These are phyloP conservation scores for Hippocampus abdominalis DNA, from an alignment of 2,113 vertebrate genomes.

Conservation along the genomic window DNA sequence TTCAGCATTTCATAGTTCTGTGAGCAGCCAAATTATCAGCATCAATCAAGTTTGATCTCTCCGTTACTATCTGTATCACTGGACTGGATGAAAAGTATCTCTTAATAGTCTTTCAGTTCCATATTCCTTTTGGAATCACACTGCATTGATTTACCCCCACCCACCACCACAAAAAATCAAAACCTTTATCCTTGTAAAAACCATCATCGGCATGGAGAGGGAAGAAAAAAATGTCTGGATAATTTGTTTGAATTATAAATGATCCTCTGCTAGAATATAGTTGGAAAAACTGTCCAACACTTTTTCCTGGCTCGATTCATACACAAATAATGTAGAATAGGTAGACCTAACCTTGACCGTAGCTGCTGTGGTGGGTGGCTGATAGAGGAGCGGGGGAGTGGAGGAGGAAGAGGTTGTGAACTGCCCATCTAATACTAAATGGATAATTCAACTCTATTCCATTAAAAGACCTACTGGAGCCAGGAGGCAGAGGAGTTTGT, in stretches of 20 bases:
- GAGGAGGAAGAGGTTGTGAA: constrained; percentile 53
- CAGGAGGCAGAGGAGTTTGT: constrained; percentile 43
- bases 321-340: constrained; percentile 37
- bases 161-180: not conserved
- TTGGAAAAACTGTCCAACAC: constrained; percentile 23
- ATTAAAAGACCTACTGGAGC: constrained; percentile 52
- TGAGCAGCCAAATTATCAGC: constrained; percentile 10
- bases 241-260: constrained; percentile 40
- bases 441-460: constrained; percentile 66
- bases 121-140: constrained; percentile 30
- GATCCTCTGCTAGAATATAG: constrained; percentile 3
- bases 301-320: not conserved
- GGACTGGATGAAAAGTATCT: constrained; percentile 10
- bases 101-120: constrained; percentile 33
- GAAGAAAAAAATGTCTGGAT: not conserved
- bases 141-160: not conserved
- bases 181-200: not conserved
- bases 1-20: not conserved
- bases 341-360: constrained; percentile 55
- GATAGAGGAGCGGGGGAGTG: constrained; percentile 52
- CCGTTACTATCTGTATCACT: constrained; percentile 16
- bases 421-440: constrained; percentile 62
- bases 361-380: constrained; percentile 47
- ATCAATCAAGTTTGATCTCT: constrained; percentile 4
- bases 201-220: not conserved